A percentile compares a stretch with the other conserved stretches of the same genome.
These are phyloP conservation scores for Noctua fimbriata DNA, from an alignment of 2,888 invertebrate species.

Conservation along the genomic window DNA sequence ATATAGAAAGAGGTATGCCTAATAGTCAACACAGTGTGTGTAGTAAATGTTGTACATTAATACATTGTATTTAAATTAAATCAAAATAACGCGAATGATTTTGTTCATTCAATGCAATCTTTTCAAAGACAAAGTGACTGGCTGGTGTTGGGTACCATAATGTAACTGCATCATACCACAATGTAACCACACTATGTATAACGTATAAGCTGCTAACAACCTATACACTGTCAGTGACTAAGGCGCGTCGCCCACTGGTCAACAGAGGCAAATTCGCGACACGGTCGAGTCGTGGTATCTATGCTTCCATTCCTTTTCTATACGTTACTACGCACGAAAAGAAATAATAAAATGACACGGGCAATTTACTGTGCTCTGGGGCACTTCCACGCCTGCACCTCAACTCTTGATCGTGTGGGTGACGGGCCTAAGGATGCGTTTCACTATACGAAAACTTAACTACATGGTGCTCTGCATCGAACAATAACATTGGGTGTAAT, in stretches of 20 bases:
- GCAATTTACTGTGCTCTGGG: no score
- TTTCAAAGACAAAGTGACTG: neutral
- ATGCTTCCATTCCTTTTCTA: no score
- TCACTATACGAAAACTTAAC: neutral
- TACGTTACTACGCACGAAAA: no score
- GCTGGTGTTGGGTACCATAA: neutral
- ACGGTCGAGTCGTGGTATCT: no score
- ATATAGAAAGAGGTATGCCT: neutral
- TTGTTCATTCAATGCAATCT: neutral
- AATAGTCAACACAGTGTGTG: neutral
- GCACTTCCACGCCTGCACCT: no score
- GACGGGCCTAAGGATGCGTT: neutral
- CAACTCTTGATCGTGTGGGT: no score
- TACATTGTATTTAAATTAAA: no score
- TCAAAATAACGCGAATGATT: neutral
- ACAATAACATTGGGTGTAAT: neutral
- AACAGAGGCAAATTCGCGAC: no score
- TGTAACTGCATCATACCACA: neutral
- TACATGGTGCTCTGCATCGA: neutral
- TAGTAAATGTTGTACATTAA: no score
- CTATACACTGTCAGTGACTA: neutral
- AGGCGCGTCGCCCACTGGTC: neutral
- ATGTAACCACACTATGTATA: neutral
- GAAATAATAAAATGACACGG: no score
- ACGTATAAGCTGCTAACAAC: conserved; percentile 7